Conservation (phyloP, 2,797 vertebrate species). For the Melanogrammus aeglefinus region DNA sequence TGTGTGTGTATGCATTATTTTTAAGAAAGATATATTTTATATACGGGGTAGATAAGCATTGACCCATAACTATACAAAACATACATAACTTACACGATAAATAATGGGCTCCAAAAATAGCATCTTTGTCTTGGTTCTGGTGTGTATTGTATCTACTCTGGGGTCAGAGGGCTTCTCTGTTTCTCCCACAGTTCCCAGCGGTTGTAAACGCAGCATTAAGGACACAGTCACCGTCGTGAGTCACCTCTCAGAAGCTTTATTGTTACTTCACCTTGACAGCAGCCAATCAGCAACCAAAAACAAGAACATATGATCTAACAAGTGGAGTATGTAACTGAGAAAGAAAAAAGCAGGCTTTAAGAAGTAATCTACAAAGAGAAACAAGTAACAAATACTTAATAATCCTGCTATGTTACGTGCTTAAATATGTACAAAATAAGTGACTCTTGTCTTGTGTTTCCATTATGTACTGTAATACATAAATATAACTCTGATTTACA, state of each 20-base stretch:
- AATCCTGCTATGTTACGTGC: conserved; percentile 22
- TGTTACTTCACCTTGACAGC: neutral
- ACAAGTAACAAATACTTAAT: conserved; percentile 10
- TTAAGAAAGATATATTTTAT: neutral
- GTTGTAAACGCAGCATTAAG: neutral
- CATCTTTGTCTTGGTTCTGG: neutral
- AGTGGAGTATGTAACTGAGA: neutral
- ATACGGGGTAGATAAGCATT: neutral
- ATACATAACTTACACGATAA: neutral
- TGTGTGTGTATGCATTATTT: neutral
- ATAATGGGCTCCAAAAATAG: neutral
- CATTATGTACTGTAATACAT: conserved; percentile 30
- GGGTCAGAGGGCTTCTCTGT: too few species aligned
- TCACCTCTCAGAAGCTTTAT: neutral
- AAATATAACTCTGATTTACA: conserved; percentile 34
- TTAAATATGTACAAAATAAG: conserved; percentile 33
- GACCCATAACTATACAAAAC: neutral
- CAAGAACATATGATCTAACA: neutral
- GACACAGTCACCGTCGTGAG: neutral
- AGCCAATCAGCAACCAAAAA: neutral
- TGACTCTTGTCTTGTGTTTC: conserved; percentile 14
- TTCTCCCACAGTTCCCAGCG: too few species aligned
- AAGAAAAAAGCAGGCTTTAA: neutral
- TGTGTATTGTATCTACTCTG: neutral
- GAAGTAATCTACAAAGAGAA: conserved; percentile 1